Base-by-base conservation (phyloP, 1,140 invertebrate species). In the Gyrodactylus salaris region DNA sequence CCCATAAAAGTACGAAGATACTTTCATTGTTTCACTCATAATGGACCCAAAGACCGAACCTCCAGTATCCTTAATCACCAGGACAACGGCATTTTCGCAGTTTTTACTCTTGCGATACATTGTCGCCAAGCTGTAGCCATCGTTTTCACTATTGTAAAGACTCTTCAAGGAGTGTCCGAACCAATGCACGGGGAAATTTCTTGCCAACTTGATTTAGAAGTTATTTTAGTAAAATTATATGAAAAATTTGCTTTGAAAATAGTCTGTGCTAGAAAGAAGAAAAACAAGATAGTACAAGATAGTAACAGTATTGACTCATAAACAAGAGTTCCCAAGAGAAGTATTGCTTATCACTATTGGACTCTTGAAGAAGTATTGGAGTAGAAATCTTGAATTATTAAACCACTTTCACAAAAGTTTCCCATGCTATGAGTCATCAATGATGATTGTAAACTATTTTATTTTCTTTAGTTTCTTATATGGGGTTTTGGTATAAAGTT, bases 111-210 rank as follows among this genome's bases (percentile, higher is more conserved):
- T 71, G 16, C 70, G 70, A 25, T 71, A 71, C 7, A 71, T 71
- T 71, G 70, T 71, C 1, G 20, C 24, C 20, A 71, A 25, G 70
- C 70, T 71, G 24, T 71, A 71, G 1, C 70, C 70, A n/a, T 71
- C 21, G n/a, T 20, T 25, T 24, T 25, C 70, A 25, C 21, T 71
- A 20, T 24, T 21, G 25, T 71, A 71, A 20, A 71, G 20, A 24
- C 20, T 1, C 16, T 21, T 24, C 26, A 71, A 25, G 20, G 21
- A 24, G 24, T 25, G 21, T 24, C 70, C 70, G 26, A 21, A 21
- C 1, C 21, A 25, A 25, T 71, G 21, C 20, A 25, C 21, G 20
- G 70, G 70, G 1, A 71, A 25, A 25, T 25, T 71, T 71, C 24
- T 25, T 25, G 70, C 70, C 25, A 71, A 25, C 70, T 71, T 19